Evolutionary conservation across 1,140 invertebrate species (phyloP).

Genomic region (Piezodorus guildinii): DNA sequence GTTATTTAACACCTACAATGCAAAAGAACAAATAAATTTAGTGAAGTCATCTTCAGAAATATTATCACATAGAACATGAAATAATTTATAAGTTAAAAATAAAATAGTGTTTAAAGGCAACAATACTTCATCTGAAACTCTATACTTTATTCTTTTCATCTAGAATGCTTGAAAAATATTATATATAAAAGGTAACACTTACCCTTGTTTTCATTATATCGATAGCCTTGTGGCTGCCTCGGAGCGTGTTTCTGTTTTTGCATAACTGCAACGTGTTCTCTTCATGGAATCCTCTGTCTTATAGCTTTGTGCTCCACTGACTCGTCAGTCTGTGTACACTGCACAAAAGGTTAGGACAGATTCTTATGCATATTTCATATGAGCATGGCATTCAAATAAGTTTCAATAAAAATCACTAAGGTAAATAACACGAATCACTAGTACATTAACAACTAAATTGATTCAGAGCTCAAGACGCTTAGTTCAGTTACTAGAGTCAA

Average conservation of each 20-base stretch:
- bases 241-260: neutral
- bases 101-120: no score
- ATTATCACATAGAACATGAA: no score
- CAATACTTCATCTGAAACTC: neutral
- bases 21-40: no score
- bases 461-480: neutral
- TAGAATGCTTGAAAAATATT: no score
- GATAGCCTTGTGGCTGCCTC: neutral
- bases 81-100: no score
- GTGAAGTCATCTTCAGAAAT: no score
- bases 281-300: conserved; percentile 1
- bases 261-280: conserved; percentile 1
- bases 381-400: no score
- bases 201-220: conserved; percentile 1
- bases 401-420: no score
- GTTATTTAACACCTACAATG: no score
- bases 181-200: neutral
- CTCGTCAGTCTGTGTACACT: neutral
- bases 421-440: no score
- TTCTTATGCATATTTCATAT: no score
- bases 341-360: neutral
- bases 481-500: conserved; percentile 3
- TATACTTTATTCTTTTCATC: neutral
- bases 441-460: no score
- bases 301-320: neutral